Conservation (phyloP, 2,888 invertebrate genomes). For the Himalopsyche kuldschensis region DNA sequence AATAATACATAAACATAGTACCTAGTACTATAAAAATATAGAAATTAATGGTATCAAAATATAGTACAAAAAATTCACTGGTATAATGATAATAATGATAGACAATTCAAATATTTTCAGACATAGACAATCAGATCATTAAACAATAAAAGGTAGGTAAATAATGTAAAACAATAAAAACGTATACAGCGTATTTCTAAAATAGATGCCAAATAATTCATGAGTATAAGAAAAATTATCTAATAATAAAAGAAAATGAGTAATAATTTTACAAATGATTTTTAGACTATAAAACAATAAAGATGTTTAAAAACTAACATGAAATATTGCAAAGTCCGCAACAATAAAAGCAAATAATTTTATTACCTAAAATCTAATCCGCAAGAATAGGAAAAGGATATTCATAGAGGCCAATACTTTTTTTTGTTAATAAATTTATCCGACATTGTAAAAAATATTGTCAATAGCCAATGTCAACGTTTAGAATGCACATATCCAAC, state of each 20-base stretch:
- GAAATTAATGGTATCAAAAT: background rate
- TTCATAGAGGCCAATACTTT: background rate
- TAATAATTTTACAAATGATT: background rate
- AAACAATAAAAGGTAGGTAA: background rate
- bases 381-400: background rate
- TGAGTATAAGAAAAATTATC: background rate
- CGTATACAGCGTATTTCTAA: background rate
- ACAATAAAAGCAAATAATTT: background rate
- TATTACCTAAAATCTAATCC: background rate
- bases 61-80: background rate
- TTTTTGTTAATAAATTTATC: background rate
- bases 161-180: background rate
- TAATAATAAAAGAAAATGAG: background rate
- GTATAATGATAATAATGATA: background rate
- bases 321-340: background rate
- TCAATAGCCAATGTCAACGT: conserved; percentile 9
- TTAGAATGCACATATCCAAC: background rate
- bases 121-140: background rate
- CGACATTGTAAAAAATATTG: conserved; percentile 15
- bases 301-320: background rate
- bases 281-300: background rate
- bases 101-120: background rate
- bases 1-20: background rate
- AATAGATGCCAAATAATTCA: background rate
- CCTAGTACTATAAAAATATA: background rate